phyloP scores from a whole-genome alignment of 2,797 vertebrate genomes.

The Lithobates pipiens region DNA sequence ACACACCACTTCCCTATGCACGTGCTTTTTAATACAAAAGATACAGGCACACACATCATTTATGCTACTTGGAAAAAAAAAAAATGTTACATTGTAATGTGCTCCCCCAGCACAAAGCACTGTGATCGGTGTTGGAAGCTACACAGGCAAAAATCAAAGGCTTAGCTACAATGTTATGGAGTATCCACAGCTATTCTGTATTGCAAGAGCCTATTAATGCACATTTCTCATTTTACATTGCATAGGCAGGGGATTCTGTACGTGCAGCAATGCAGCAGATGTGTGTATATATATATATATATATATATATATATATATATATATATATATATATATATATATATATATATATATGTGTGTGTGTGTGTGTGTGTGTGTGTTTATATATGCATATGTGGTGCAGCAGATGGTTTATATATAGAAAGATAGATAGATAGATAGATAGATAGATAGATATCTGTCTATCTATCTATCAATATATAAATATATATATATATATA shows the following conservation, averaged over 20 bases:
- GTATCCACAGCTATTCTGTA: not conserved
- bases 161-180: not conserved
- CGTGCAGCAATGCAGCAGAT: not conserved
- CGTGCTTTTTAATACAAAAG: not conserved
- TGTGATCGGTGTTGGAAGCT: not conserved
- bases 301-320: no score
- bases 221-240: not conserved
- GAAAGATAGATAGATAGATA: no score
- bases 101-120: not conserved
- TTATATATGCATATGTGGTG: no score
- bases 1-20: not conserved
- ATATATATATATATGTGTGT: no score
- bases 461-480: no score
- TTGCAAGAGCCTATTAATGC: not conserved
- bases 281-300: no score
- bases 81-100: not conserved
- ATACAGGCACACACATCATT: constrained; percentile 1
- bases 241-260: no score
- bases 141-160: not conserved
- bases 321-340: no score
- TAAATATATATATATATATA: no score
- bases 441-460: no score
- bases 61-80: not conserved
- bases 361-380: no score
- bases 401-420: no score